Evolutionary conservation across 2,113 vertebrate genomes (phyloP).

Genomic region (Columba livia): DNA sequence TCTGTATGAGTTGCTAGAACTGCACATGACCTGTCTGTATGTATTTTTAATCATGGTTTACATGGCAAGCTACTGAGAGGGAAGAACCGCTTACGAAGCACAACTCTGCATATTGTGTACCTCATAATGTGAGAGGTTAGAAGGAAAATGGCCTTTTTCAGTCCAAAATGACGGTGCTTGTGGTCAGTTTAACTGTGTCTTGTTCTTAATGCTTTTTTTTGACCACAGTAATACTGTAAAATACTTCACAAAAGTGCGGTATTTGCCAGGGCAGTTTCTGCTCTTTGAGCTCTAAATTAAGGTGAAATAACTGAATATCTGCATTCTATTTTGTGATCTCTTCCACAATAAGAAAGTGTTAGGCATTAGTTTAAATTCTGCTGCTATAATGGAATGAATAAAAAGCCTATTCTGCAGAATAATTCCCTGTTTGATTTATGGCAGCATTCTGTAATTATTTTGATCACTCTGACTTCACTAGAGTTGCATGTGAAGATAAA

Average conservation of each 20-base stretch:
- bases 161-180: background rate
- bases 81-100: background rate
- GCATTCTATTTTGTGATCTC: background rate
- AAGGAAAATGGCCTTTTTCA: background rate
- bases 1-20: background rate
- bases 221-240: background rate
- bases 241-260: background rate
- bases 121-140: background rate
- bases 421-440: background rate
- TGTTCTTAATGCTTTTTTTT: background rate
- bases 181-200: background rate
- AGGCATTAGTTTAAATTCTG: background rate
- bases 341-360: background rate
- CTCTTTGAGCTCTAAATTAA: background rate
- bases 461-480: conserved; percentile 31
- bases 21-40: background rate
- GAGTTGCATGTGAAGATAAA: conserved; percentile 19
- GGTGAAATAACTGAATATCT: background rate
- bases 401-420: background rate
- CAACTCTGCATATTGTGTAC: background rate
- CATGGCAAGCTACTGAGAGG: background rate
- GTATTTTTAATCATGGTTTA: background rate
- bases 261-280: background rate
- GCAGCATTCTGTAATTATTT: conserved; percentile 34
- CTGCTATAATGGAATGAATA: background rate